A percentile compares a stretch with the other conserved stretches of the same genome.
Conservation (phyloP, 2,888 invertebrate species). For the Nomada flava region DNA sequence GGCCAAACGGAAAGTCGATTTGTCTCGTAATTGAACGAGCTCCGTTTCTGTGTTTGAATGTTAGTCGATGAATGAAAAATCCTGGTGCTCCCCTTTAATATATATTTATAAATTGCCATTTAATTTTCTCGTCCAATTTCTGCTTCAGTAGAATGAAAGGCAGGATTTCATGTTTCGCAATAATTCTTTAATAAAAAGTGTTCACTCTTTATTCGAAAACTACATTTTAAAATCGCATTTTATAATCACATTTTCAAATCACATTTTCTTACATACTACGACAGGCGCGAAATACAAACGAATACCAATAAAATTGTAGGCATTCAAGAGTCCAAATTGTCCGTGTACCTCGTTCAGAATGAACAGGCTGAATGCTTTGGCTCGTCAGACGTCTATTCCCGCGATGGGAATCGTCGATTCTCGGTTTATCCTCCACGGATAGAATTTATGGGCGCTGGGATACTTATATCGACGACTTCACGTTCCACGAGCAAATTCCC, state of each 20-base stretch:
- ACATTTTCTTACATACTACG: no score
- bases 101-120: background rate
- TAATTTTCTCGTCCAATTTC: background rate
- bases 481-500: slow-evolving; percentile 44
- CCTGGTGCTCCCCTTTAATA: background rate
- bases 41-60: background rate
- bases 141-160: background rate
- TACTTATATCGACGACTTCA: slow-evolving; percentile 48
- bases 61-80: no score
- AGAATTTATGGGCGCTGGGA: slow-evolving; percentile 56
- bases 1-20: background rate
- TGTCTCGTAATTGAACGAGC: background rate
- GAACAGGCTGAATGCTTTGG: slow-evolving; percentile 7
- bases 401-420: slow-evolving; percentile 35
- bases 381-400: slow-evolving; percentile 31
- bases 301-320: slow-evolving; percentile 22
- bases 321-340: slow-evolving; percentile 10
- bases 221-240: no score
- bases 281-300: background rate
- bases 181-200: background rate
- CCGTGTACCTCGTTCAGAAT: slow-evolving; percentile 8
- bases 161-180: no score
- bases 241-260: no score
- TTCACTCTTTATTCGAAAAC: background rate
- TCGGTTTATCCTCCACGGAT: slow-evolving; percentile 53